These are phyloP conservation scores for Bradypodion ventrale DNA, from an alignment of 2,797 vertebrate species.

Conservation along the genomic window DNA sequence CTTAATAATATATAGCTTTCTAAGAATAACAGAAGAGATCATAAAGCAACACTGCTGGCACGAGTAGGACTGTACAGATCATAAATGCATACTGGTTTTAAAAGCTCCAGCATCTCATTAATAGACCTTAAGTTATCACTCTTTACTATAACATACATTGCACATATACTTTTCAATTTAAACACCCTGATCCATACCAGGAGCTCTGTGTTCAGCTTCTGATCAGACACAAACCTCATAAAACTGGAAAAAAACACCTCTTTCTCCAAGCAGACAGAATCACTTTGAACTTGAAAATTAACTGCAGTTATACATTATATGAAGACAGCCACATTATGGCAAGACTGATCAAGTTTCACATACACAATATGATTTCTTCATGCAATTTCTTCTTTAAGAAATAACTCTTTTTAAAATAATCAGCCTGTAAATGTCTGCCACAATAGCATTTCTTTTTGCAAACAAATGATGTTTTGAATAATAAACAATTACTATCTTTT, in stretches of 20 bases:
- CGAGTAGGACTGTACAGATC: constrained; percentile 69
- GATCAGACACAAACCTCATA: constrained; percentile 78
- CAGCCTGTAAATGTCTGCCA: constrained; percentile 56
- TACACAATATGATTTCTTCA: constrained; percentile 46
- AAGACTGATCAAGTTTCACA: constrained; percentile 56
- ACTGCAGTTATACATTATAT: constrained; percentile 43
- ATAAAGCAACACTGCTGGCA: constrained; percentile 94
- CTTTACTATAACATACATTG: constrained; percentile 49
- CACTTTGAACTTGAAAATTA: constrained; percentile 38
- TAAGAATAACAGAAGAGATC: constrained; percentile 87
- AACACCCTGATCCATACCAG: constrained; percentile 61
- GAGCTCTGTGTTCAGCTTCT: constrained; percentile 66
- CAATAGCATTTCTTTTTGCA: constrained; percentile 56
- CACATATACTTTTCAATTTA: constrained; percentile 54
- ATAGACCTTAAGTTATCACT: constrained; percentile 60
- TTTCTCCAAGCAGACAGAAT: constrained; percentile 57
- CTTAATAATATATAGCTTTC: constrained; percentile 83
- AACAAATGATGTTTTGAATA: constrained; percentile 24
- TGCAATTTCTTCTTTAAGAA: constrained; percentile 54
- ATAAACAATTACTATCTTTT: constrained; percentile 61
- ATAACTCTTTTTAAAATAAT: constrained; percentile 56
- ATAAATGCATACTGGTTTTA: constrained; percentile 66
- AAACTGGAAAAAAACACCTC: constrained; percentile 74
- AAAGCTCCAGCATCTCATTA: constrained; percentile 60
- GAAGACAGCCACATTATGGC: constrained; percentile 47